Percentiles rank a stretch among this genome's conserved stretches.
These are phyloP conservation scores for Chelidonichthys spinosus DNA, from an alignment of 2,797 vertebrate genomes.

Conservation along the genomic window DNA sequence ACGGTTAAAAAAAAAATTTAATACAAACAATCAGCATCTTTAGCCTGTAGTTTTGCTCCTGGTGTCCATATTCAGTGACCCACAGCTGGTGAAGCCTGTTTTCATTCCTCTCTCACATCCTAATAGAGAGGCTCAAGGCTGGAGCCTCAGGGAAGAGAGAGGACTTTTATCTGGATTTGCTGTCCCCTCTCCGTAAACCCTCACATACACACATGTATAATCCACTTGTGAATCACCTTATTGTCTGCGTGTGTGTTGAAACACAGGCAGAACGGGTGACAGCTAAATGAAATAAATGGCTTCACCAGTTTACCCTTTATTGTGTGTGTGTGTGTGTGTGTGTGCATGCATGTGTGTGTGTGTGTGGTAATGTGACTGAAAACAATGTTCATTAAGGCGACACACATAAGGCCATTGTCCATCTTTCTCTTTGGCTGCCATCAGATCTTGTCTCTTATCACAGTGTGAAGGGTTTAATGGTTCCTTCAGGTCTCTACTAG, in stretches of 20 bases:
- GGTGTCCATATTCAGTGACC: neutral
- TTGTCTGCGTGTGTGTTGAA: conserved; percentile 24
- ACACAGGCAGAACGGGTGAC: conserved; percentile 1
- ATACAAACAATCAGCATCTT: neutral
- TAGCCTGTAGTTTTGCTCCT: neutral
- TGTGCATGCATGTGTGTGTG: conserved; percentile 17
- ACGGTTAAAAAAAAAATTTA: no score
- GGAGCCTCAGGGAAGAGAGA: conserved; percentile 34
- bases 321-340: conserved; percentile 22
- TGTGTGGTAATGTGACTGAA: neutral
- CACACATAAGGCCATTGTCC: neutral
- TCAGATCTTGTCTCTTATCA: conserved; percentile 5
- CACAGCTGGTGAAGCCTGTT: neutral
- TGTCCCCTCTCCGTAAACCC: conserved; percentile 36
- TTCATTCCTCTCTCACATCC: conserved; percentile 25
- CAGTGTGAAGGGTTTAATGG: conserved; percentile 7
- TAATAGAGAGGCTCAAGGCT: conserved; percentile 39
- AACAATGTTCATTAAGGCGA: conserved; percentile 25
- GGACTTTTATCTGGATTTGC: conserved; percentile 61
- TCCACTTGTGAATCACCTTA: conserved; percentile 44
- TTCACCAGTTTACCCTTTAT: conserved; percentile 5
- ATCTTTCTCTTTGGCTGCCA: neutral
- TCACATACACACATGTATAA: conserved; percentile 2
- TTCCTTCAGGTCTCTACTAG: conserved; percentile 20
- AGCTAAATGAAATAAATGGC: conserved; percentile 61